Conservation (phyloP, 2,888 invertebrate species). For the Laothoe populi region DNA sequence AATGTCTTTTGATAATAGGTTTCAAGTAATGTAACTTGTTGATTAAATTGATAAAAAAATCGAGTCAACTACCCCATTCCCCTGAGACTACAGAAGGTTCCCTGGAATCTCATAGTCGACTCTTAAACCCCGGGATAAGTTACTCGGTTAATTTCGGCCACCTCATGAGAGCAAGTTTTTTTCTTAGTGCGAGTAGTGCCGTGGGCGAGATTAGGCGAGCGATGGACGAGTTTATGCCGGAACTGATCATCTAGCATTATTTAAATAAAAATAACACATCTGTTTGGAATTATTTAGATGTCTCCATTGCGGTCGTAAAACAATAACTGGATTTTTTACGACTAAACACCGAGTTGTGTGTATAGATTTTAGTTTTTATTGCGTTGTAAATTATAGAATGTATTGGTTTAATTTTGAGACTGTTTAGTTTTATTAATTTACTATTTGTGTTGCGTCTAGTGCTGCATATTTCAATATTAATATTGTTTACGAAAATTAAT, state of each 20-base stretch:
- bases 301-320: slow-evolving; percentile 43
- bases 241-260: slow-evolving; percentile 21
- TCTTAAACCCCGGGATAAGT: background rate
- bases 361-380: slow-evolving; percentile 27
- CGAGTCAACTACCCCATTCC: too few species aligned
- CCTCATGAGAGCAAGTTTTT: background rate
- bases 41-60: too few species aligned
- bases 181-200: background rate
- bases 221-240: slow-evolving; percentile 14
- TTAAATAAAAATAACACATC: slow-evolving; percentile 22
- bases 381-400: slow-evolving; percentile 21
- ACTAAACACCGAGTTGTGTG: slow-evolving; percentile 27
- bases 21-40: too few species aligned
- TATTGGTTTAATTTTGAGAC: slow-evolving; percentile 24
- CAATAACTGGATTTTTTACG: slow-evolving; percentile 41
- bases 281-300: slow-evolving; percentile 34
- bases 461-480: background rate
- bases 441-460: background rate
- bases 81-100: background rate
- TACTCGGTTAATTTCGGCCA: background rate
- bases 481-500: background rate
- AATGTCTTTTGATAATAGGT: too few species aligned
- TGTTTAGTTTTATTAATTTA: slow-evolving; percentile 10
- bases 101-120: background rate
- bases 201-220: slow-evolving; percentile 6